A percentile compares a stretch with the other conserved stretches of the same genome.
Conservation (phyloP, 2,113 vertebrate genomes). For the Ctenodactylus gundi region DNA sequence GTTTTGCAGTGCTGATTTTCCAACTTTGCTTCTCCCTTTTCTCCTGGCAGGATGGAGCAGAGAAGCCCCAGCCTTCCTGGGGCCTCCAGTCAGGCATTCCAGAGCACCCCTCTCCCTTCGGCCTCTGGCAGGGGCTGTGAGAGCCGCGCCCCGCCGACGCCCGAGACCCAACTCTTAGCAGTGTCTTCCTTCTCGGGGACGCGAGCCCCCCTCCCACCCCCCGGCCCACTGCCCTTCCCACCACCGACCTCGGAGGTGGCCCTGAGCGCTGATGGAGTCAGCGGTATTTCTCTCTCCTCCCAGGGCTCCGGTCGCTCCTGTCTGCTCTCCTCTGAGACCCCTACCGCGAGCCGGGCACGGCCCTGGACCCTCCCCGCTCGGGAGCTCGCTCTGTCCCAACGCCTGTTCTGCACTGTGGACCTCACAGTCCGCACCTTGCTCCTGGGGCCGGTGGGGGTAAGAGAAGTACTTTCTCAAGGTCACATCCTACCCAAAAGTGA, state of each 20-base stretch:
- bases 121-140: too few relatives aligned
- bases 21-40: background rate
- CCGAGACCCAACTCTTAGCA: background rate
- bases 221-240: background rate
- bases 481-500: background rate
- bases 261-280: background rate
- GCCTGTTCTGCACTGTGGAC: background rate
- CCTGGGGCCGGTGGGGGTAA: too few relatives aligned
- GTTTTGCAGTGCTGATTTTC: background rate
- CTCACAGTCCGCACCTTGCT: background rate
- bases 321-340: background rate
- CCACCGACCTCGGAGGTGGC: background rate
- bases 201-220: too few relatives aligned
- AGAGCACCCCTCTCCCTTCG: rapidly evolving
- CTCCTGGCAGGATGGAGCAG: background rate
- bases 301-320: background rate
- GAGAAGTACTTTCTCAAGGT: background rate
- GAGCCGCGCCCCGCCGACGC: too few relatives aligned
- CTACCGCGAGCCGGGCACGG: background rate
- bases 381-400: background rate
- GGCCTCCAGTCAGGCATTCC: background rate
- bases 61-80: background rate
- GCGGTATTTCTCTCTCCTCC: background rate
- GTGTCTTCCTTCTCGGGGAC: background rate
- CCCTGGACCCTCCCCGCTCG: background rate